Base-by-base conservation (phyloP, 2,888 invertebrate species). In the Conops quadrifasciatus region DNA sequence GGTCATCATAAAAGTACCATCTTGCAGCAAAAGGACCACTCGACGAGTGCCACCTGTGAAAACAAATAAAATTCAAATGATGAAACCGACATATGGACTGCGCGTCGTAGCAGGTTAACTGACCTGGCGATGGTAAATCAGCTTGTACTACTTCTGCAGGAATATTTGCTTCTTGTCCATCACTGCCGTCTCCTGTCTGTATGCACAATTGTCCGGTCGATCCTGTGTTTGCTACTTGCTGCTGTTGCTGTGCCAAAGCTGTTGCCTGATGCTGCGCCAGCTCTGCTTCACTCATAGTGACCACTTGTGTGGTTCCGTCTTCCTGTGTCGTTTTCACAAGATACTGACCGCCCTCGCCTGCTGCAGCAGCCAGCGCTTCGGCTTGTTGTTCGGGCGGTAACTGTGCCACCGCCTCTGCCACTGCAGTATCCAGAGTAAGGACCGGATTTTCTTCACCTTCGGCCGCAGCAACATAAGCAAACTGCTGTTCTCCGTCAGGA, bases 81-180 rank as follows among this genome's bases (percentile, higher is more conserved):
- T 16, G 21, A 62, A 59, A 59, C 16, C 21, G 19, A 16, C n/a
- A n/a, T n/a, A 43, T 28, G 30, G 58, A 45, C 68, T 56, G 11
- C 28, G 43, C 11, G 13, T 36, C 9, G 9, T 36, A 4, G 36
- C 9, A 24, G 4, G 30, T 16, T 30, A 30, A 80, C 80, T 86
- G 85, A 93, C 94, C 94, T 78, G 94, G 94, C 77, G 93, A 92
- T 47, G 94, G 94, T 77, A 92, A 90, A 82, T 94, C 94, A 0
- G 94, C 93, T 87, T 94, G 93, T 70, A 94, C 91, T 71, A 94
- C 91, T 86, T 94, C 94, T 74, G 94, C 94, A 72, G 94, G 93
- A 80, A 94, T 93, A 86, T 94, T 94, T 77, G 91, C 91, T 83
- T 91, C 89, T 82, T 90, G 90, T 11, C 86, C 85, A 73, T 87